Conservation (phyloP, 53 echinoderm and acorn worm species). For the Zoroaster sp. region DNA sequence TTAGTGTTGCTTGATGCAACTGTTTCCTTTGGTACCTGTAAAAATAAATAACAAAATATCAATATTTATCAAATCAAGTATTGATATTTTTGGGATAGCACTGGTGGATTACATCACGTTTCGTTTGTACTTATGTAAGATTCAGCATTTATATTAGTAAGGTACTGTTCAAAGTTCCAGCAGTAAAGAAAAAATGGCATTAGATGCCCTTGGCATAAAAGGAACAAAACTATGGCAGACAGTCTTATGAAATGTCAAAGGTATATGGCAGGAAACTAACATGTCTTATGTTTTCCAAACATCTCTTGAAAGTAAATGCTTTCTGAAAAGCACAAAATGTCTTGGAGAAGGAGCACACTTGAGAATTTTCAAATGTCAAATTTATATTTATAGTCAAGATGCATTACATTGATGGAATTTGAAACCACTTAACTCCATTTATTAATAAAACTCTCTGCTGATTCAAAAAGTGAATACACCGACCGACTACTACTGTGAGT, state of each 20-base stretch:
- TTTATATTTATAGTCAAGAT: neutral
- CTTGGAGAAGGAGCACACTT: neutral
- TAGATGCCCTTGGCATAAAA: no score
- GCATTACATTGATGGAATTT: slow-evolving; percentile 2
- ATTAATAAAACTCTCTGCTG: neutral
- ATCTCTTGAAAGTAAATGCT: neutral
- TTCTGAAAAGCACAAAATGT: neutral
- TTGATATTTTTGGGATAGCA: no score
- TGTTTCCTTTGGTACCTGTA: slow-evolving; percentile 10
- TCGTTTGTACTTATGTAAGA: no score
- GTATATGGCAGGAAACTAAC: neutral
- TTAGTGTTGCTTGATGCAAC: neutral
- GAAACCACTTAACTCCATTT: slow-evolving; percentile 42
- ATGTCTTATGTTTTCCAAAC: no score
- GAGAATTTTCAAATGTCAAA: neutral
- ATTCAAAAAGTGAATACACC: neutral
- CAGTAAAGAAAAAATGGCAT: no score
- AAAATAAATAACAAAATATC: neutral
- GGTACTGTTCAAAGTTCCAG: no score
- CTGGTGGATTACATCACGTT: no score
- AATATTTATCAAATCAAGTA: neutral
- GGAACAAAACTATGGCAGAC: no score
- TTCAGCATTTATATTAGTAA: no score
- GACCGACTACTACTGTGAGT: neutral
- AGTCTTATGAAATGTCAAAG: no score